Evolutionary conservation across 2,888 invertebrate species (phyloP).

Genomic region (Teleogryllus oceanicus): DNA sequence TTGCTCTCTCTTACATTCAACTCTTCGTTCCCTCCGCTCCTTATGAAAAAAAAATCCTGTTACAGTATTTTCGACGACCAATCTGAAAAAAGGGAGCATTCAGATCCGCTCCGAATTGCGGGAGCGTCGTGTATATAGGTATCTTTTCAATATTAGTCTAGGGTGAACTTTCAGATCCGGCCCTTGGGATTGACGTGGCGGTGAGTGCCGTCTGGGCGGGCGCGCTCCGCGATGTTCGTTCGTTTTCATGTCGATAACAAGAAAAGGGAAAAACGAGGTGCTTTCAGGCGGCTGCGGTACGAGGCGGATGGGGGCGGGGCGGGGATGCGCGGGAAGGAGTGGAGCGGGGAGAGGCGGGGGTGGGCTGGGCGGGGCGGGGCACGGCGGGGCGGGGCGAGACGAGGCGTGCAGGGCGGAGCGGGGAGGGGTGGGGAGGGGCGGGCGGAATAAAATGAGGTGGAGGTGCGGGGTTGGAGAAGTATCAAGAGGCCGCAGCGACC

Average conservation of each 20-base stretch:
- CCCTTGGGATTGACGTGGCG: background rate
- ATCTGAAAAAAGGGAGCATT: background rate
- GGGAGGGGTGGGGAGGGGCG: too few species aligned
- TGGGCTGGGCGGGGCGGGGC: too few species aligned
- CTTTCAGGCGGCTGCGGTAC: too few species aligned
- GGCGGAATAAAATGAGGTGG: too few species aligned
- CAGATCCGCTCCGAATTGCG: background rate
- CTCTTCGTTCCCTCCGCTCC: background rate
- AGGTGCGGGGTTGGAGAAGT: too few species aligned
- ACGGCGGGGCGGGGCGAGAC: too few species aligned
- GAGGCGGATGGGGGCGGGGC: too few species aligned
- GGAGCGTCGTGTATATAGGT: background rate
- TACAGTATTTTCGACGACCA: constrained; percentile 11
- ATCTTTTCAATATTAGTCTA: constrained; percentile 18
- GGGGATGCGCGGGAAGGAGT: too few species aligned
- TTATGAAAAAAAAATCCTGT: constrained; percentile 18
- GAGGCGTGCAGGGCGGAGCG: too few species aligned
- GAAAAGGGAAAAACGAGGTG: background rate
- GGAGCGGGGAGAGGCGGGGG: too few species aligned
- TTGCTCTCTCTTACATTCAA: background rate
- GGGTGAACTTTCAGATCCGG: background rate
- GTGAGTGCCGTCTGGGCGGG: background rate
- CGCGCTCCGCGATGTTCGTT: background rate
- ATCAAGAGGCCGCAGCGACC: too few species aligned
- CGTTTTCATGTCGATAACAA: constrained; percentile 18